These are phyloP conservation scores for Catharus bicknelli DNA, from an alignment of 2,113 vertebrate species.

Conservation along the genomic window DNA sequence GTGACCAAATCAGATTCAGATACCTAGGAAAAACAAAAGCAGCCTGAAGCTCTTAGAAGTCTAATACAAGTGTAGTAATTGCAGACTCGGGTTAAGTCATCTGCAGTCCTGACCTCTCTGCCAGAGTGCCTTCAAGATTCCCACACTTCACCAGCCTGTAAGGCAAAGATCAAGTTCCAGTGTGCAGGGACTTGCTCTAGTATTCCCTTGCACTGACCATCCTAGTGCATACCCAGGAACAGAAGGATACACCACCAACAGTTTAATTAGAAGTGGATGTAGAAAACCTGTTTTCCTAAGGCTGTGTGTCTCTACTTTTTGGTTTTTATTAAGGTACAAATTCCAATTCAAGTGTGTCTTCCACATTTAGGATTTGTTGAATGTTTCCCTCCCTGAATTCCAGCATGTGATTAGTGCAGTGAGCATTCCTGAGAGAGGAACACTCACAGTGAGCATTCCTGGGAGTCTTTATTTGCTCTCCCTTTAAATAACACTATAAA, in stretches of 20 bases:
- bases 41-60: not conserved
- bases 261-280: not conserved
- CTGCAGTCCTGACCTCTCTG: not conserved
- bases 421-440: not conserved
- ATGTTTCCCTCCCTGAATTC: not conserved
- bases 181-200: fast-evolving
- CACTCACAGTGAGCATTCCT: not conserved
- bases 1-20: not conserved
- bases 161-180: not conserved
- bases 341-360: not conserved
- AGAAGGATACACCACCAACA: not conserved
- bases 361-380: not conserved
- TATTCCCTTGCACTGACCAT: not conserved
- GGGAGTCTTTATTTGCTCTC: not conserved
- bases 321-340: not conserved
- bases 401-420: not conserved
- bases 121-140: not conserved
- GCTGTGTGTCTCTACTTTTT: not conserved
- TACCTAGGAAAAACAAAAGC: not conserved
- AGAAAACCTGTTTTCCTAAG: not conserved
- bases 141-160: not conserved
- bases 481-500: not conserved
- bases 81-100: not conserved
- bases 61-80: not conserved
- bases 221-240: not conserved